A percentile compares a stretch with the other conserved stretches of the same genome.
phyloP scores from a whole-genome alignment of 2,797 vertebrate genomes.

The Oreochromis grahami region DNA sequence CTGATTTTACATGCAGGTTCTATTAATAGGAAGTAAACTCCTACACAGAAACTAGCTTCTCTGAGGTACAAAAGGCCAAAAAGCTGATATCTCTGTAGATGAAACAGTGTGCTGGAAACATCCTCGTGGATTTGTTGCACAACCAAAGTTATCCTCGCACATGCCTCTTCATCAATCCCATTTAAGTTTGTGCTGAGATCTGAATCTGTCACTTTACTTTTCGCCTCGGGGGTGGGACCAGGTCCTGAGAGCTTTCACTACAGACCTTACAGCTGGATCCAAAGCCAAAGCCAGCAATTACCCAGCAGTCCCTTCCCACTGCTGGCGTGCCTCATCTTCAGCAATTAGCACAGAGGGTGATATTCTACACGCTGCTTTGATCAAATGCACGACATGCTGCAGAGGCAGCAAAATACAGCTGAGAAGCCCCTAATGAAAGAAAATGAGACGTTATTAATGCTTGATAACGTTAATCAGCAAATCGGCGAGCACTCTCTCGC shows the following conservation, averaged over 20 bases:
- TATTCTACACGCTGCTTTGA: constrained; percentile 58
- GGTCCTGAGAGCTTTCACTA: constrained; percentile 21
- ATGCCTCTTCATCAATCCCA: constrained; percentile 11
- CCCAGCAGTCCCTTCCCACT: constrained; percentile 49
- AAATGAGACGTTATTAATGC: constrained; percentile 67
- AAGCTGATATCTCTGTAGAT: constrained; percentile 1
- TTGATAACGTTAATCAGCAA: constrained; percentile 57
- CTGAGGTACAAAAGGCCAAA: constrained; percentile 21
- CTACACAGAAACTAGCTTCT: constrained; percentile 38
- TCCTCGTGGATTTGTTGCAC: not conserved
- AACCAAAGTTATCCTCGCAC: not conserved
- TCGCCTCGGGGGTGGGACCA: not conserved
- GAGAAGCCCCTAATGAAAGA: constrained; percentile 64
- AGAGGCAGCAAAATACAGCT: constrained; percentile 55
- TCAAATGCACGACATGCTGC: constrained; percentile 50
- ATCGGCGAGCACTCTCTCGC: constrained; percentile 29
- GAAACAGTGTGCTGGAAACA: not conserved
- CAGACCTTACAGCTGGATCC: constrained; percentile 41
- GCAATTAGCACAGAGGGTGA: constrained; percentile 63
- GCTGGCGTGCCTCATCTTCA: constrained; percentile 58
- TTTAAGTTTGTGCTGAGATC: constrained; percentile 17
- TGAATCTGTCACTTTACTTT: constrained; percentile 22
- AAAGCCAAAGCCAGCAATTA: constrained; percentile 55
- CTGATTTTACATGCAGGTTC: constrained; percentile 38
- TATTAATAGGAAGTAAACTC: constrained; percentile 44